Conservation (phyloP, 1,140 invertebrate genomes). For the Aricia agestis region DNA sequence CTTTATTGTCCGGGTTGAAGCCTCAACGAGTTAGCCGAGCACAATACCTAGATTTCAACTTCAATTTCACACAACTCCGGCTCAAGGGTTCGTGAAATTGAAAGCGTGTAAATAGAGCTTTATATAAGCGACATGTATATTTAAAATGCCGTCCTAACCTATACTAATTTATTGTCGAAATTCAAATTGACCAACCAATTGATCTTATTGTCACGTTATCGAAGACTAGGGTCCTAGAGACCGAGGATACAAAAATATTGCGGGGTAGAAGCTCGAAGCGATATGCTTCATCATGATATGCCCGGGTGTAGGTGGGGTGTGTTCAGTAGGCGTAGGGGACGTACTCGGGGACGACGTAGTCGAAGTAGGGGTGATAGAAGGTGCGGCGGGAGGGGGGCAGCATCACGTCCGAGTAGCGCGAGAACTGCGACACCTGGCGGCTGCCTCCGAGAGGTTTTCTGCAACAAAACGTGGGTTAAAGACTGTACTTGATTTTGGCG, state of each 20-base stretch:
- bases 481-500: neutral
- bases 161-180: constrained; percentile 40
- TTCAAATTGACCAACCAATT: constrained; percentile 57
- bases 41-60: neutral
- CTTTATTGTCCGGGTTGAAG: neutral
- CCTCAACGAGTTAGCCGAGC: neutral
- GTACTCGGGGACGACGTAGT: constrained; percentile 51
- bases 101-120: neutral
- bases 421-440: constrained; percentile 64
- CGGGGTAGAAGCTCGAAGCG: constrained; percentile 58
- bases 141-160: neutral
- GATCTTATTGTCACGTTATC: constrained; percentile 60
- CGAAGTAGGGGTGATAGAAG: constrained; percentile 56
- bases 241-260: constrained; percentile 57
- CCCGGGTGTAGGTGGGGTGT: constrained; percentile 43
- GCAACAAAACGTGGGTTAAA: constrained; percentile 20
- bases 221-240: constrained; percentile 37
- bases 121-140: constrained; percentile 9
- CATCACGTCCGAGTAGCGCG: constrained; percentile 67
- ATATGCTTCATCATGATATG: constrained; percentile 67
- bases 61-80: neutral
- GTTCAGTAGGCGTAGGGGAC: constrained; percentile 59
- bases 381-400: constrained; percentile 54
- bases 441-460: constrained; percentile 60
- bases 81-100: neutral